Evolutionary conservation across 2,797 vertebrate genomes (phyloP).

Genomic region (Silurus lanzhouensis): DNA sequence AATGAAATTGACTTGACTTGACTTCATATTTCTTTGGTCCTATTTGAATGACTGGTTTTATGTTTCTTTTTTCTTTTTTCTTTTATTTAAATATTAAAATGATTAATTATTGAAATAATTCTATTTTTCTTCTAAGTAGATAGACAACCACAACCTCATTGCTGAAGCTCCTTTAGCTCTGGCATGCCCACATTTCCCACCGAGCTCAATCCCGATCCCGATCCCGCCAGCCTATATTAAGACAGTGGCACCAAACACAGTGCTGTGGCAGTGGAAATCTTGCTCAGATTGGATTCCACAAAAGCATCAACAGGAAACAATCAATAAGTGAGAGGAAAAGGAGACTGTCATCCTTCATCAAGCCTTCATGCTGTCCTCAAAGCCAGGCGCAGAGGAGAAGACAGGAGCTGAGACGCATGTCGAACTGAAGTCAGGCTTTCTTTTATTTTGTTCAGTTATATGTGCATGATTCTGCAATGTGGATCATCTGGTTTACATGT

Average conservation of each 20-base stretch:
- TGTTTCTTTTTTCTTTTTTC: neutral
- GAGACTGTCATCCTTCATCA: constrained; percentile 53
- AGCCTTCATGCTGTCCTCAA: constrained; percentile 46
- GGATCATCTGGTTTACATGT: neutral
- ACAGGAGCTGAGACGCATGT: constrained; percentile 19
- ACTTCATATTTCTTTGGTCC: neutral
- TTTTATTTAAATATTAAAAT: neutral
- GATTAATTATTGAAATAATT: neutral
- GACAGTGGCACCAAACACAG: constrained; percentile 47
- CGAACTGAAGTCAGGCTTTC: constrained; percentile 37
- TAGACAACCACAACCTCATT: constrained; percentile 36
- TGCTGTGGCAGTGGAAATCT: constrained; percentile 53
- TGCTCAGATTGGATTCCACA: constrained; percentile 55
- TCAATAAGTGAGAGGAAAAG: constrained; percentile 60
- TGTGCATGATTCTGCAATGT: constrained; percentile 4
- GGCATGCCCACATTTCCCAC: constrained; percentile 44
- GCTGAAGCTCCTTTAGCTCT: constrained; percentile 40
- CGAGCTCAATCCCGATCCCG: constrained; percentile 14
- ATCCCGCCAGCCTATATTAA: constrained; percentile 50
- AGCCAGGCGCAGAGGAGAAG: constrained; percentile 30
- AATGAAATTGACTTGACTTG: too few relatives aligned
- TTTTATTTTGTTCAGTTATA: constrained; percentile 1
- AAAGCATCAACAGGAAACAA: constrained; percentile 57
- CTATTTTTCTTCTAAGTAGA: too few relatives aligned
- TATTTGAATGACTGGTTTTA: neutral